These are phyloP conservation scores for Musca domestica DNA, from an alignment of 1,140 invertebrate species.

Conservation along the genomic window DNA sequence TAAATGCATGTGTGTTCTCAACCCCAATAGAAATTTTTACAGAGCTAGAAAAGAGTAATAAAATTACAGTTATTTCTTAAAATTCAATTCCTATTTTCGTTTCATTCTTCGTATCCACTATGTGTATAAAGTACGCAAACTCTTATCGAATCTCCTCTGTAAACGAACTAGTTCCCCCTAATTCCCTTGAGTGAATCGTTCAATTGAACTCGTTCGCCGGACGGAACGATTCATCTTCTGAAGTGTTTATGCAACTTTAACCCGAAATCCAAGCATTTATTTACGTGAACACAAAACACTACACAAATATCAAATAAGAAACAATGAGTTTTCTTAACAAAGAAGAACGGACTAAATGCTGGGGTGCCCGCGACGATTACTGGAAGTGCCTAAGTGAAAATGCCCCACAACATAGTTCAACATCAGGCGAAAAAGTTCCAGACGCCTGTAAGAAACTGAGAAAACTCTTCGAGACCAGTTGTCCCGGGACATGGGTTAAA, in stretches of 20 bases:
- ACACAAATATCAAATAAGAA: background rate
- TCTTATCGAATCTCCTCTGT: no score
- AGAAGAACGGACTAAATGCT: conserved; percentile 77
- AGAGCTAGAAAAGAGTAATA: no score
- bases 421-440: conserved; percentile 52
- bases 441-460: conserved; percentile 70
- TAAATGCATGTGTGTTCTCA: no score
- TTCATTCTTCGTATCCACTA: no score
- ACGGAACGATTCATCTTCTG: no score
- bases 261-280: background rate
- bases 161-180: no score
- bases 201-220: no score
- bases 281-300: conserved; percentile 8
- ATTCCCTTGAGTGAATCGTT: no score
- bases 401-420: conserved; percentile 55
- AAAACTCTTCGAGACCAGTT: conserved; percentile 76
- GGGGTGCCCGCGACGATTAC: conserved; percentile 79
- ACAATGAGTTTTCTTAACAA: conserved; percentile 81
- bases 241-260: conserved; percentile 4
- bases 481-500: conserved; percentile 87
- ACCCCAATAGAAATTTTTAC: no score
- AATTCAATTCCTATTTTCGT: no score
- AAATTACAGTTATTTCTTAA: no score
- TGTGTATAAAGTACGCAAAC: no score
- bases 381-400: conserved; percentile 84